Conservation (phyloP, 2,888 invertebrate genomes). For the Lysandra bellargus region DNA sequence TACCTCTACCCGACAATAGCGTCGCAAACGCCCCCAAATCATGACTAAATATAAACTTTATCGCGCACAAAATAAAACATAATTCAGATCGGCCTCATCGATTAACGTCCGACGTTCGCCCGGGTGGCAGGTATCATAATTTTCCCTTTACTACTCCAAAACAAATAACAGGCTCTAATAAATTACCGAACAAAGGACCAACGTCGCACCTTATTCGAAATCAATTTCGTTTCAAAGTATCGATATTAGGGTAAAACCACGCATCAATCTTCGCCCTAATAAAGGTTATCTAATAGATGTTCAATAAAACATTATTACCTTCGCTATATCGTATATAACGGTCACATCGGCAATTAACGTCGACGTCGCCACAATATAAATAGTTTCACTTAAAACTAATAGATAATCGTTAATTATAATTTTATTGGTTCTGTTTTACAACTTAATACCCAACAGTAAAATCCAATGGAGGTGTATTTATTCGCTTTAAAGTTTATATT, state of each 20-base stretch:
- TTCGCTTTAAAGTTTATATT: not conserved
- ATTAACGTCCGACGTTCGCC: constrained; percentile 43
- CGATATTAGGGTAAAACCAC: constrained; percentile 45
- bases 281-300: constrained; percentile 9
- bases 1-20: constrained; percentile 51
- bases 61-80: constrained; percentile 34
- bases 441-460: constrained; percentile 54
- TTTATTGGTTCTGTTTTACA: constrained; percentile 32
- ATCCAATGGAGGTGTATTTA: constrained; percentile 33
- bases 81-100: constrained; percentile 39
- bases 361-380: constrained; percentile 17
- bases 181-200: constrained; percentile 69
- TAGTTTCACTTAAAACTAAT: constrained; percentile 17
- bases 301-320: constrained; percentile 28
- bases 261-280: constrained; percentile 21
- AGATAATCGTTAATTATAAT: constrained; percentile 22
- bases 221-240: constrained; percentile 57
- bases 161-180: constrained; percentile 66
- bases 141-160: constrained; percentile 73
- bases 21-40: constrained; percentile 47
- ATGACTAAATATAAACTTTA: constrained; percentile 44
- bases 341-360: constrained; percentile 16
- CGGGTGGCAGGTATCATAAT: constrained; percentile 58
- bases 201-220: constrained; percentile 73
- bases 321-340: constrained; percentile 16